Evolutionary conservation across 2,888 invertebrate genomes (phyloP), one percentile per base, ranked within the genome.

Genomic region (Oxycera nigricornis): DNA sequence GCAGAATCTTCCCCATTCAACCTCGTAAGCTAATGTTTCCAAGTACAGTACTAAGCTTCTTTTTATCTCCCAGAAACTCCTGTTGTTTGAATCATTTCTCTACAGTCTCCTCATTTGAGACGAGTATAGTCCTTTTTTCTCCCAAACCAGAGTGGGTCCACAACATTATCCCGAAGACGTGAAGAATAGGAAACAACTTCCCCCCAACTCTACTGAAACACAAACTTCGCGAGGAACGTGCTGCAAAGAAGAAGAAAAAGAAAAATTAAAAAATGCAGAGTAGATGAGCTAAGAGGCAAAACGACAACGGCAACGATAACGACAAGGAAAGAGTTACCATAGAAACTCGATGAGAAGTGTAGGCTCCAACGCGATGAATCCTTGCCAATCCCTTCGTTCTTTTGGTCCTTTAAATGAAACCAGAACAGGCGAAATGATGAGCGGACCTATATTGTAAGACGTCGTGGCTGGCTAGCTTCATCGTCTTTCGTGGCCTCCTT

Each of bases 221-320:
- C 14, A 46, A 3, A 14, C 46, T 14, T 14, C 46, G 14, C 6
- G 46, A 14, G 46, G 17, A 46, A 46, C n/a, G 46, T n/a, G n/a
- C n/a, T n/a, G n/a, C n/a, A n/a, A n/a, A 62, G 50, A 68, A 50
- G 31, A 68, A 70, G 28, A 70, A 52, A 22, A 55, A 55, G 55
- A 70, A 70, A 70, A 70, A 31, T 70, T 31, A 70, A 70, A 70
- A 70, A 70, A 70, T 70, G 52, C 52, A 52, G 31, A 52, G 70
- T 70, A 70, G 70, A 70, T 70, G 70, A 70, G 70, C 31, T 31
- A 55, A 52, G 55, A 52, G 35, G 55, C 22, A 31, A 28, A 55
- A 55, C 7, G 35, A 50, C 14, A 11, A 41, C 65, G 41, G 24
- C 65, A 35, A 28, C 31, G 20, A 28, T 17, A 17, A n/a, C 17